Evolutionary conservation across 1,140 invertebrate genomes (phyloP).

Genomic region (Drosophila baimaii): DNA sequence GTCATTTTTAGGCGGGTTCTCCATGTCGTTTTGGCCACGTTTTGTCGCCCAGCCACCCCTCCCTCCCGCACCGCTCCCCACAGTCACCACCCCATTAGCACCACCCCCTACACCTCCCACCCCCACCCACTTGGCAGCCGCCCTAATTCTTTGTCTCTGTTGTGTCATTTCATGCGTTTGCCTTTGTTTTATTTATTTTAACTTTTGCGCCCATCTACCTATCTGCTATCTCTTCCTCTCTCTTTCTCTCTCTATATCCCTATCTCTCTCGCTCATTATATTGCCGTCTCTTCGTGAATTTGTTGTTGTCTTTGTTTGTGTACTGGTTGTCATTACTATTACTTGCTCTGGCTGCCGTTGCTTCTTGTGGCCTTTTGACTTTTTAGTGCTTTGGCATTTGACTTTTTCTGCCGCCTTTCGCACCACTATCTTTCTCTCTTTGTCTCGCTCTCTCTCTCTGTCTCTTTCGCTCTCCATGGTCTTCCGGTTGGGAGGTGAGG

Average conservation of each 20-base stretch:
- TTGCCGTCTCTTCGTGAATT: neutral
- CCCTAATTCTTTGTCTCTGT: conserved; percentile 44
- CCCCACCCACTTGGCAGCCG: neutral
- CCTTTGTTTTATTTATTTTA: conserved; percentile 79
- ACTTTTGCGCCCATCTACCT: conserved; percentile 64
- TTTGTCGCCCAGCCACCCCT: conserved; percentile 24
- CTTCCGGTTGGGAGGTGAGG: neutral
- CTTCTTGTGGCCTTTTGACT: conserved; percentile 72
- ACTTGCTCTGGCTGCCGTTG: conserved; percentile 42
- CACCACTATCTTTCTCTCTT: conserved; percentile 7
- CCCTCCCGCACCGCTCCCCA: too few species aligned
- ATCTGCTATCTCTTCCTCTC: conserved; percentile 2
- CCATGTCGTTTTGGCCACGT: conserved; percentile 59
- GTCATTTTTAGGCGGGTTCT: conserved; percentile 53
- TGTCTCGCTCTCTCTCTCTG: neutral
- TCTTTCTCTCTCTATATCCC: neutral
- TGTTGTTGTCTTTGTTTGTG: conserved; percentile 19
- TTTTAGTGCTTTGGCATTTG: conserved; percentile 76
- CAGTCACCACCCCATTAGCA: conserved; percentile 6
- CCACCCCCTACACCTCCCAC: neutral
- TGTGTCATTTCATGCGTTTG: conserved; percentile 72
- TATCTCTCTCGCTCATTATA: neutral
- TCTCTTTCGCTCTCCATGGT: neutral
- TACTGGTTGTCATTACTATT: conserved; percentile 68
- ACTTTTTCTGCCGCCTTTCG: conserved; percentile 49